Conservation (phyloP, 2,113 vertebrate genomes). For the Chelonoidis abingdonii region DNA sequence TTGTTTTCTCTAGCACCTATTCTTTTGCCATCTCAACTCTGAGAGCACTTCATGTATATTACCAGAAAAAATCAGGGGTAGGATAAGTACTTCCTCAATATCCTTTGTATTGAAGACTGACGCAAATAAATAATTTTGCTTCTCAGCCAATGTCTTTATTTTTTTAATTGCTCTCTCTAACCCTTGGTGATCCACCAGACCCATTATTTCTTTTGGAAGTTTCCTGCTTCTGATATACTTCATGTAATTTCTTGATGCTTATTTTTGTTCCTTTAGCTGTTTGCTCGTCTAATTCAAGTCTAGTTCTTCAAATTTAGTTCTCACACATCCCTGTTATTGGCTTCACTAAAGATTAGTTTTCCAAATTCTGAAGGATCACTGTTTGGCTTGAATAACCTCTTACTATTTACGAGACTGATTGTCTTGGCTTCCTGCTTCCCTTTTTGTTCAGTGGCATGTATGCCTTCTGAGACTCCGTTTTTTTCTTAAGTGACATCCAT, state of each 20-base stretch:
- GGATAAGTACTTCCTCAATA: background rate
- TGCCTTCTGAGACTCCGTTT: background rate
- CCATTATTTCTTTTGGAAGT: background rate
- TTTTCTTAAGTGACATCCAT: background rate
- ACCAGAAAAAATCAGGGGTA: no score
- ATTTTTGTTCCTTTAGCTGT: background rate
- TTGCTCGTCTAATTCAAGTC: background rate
- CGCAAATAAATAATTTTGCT: background rate
- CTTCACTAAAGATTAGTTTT: background rate
- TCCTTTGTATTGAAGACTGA: background rate
- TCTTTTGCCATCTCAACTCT: background rate
- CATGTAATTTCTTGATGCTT: background rate
- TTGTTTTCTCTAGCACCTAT: background rate
- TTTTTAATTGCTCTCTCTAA: background rate
- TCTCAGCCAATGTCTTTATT: background rate
- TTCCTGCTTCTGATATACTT: background rate
- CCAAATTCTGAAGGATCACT: background rate
- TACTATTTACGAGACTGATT: background rate
- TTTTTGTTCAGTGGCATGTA: background rate
- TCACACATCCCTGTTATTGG: background rate
- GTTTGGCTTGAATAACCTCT: background rate
- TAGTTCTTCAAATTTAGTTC: background rate
- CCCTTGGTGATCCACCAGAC: background rate
- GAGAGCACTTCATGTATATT: background rate
- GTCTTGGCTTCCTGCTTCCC: background rate